Conservation (phyloP, 1,140 invertebrate genomes). For the Panagrolaimus sp. region DNA sequence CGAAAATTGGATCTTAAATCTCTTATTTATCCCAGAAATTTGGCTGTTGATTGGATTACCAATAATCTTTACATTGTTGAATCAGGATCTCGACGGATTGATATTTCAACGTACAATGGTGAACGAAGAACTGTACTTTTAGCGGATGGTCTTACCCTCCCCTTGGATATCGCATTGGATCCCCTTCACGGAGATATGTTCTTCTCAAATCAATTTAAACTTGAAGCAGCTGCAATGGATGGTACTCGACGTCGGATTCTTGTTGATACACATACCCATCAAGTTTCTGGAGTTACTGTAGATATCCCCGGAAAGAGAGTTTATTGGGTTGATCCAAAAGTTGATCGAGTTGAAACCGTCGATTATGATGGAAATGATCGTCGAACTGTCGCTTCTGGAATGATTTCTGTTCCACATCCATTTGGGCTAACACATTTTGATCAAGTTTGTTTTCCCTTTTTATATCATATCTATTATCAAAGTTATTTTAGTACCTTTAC, state of each 20-base stretch:
- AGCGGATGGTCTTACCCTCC: slow-evolving; percentile 81
- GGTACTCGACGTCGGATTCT: slow-evolving; percentile 49
- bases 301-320: slow-evolving; percentile 60
- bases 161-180: slow-evolving; percentile 82
- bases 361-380: slow-evolving; percentile 63
- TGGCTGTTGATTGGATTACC: slow-evolving; percentile 94
- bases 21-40: slow-evolving; percentile 75
- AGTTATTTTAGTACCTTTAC: slow-evolving; percentile 67
- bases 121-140: slow-evolving; percentile 79
- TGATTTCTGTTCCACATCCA: slow-evolving; percentile 55
- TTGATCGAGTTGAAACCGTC: slow-evolving; percentile 65
- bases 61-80: slow-evolving; percentile 93
- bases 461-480: too few relatives aligned
- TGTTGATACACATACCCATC: slow-evolving; percentile 56
- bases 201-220: slow-evolving; percentile 58
- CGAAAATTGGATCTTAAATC: slow-evolving; percentile 71
- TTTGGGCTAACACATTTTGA: slow-evolving; percentile 58
- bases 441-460: slow-evolving; percentile 54
- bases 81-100: slow-evolving; percentile 79
- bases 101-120: slow-evolving; percentile 81
- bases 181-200: slow-evolving; percentile 68
- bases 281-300: slow-evolving; percentile 55
- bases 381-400: slow-evolving; percentile 50
- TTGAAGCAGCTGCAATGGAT: slow-evolving; percentile 55
- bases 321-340: slow-evolving; percentile 68